Base-by-base conservation (phyloP, 2,113 vertebrate species). In the Pycnonotus jocosus region DNA sequence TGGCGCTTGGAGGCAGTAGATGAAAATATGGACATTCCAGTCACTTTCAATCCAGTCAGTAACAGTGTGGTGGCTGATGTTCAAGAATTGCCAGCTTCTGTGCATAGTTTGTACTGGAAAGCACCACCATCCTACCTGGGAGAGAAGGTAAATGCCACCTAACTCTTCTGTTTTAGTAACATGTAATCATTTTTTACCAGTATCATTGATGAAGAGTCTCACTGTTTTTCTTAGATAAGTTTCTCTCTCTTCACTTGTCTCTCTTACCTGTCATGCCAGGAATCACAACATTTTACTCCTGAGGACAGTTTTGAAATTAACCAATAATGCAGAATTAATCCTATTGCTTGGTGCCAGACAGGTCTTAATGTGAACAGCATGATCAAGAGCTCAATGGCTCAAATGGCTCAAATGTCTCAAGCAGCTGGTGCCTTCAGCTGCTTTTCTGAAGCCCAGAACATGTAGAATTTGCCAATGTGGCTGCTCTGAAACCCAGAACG, bases 21-120 rank as follows among this genome's bases (percentile, higher is more conserved):
- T 56, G 97, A 97, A 70, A 45, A 92, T 56, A 94, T 90, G 45
- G 96, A 97, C 68, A 90, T 99, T 77, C 95, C 98, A 9, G 96
- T 98, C 30, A 98, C 98, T 45, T 98, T 99, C 96, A 99, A 99
- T 96, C 96, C 97, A 3, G 96, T 97, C 97, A 99, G 99, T 95
- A 98, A 98, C 57, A 99, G 98, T 0, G 97, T 98, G 79, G 99
- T 99, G 54, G 99, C 99, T 15, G 99, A 99, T 87, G 83, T 99
- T 87, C 99, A 99, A 97, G 99, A 99, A 96, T 96, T 99, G 76
- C 98, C 98, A 13, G n/a, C 97, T 10, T 94, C 97, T 2, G 96
- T 98, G 38, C 97, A 60, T 25, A 97, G 96, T 28, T 96, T 98
- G 25, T 98, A 98, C 97, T 99, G 99, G 99, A 98, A 98, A 25